A percentile compares a stretch with the other conserved stretches of the same genome.
Evolutionary conservation across 2,113 vertebrate genomes (phyloP).

Genomic region (Gnathonemus longibarbis): DNA sequence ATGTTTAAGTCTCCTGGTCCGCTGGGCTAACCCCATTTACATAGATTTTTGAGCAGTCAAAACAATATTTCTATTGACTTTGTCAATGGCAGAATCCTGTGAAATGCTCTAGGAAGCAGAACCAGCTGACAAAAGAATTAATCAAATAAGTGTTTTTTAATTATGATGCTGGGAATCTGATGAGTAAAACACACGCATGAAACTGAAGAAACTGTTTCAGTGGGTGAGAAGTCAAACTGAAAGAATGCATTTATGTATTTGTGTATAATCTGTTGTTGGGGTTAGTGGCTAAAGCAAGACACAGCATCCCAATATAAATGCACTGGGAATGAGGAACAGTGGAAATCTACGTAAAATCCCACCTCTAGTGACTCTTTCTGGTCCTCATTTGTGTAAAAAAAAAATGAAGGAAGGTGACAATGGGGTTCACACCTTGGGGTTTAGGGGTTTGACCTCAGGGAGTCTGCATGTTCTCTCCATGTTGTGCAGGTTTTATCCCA

Average conservation of each 20-base stretch:
- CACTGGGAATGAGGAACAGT: not conserved
- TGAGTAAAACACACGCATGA: not conserved
- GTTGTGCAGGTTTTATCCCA: too few relatives aligned
- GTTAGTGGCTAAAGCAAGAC: not conserved
- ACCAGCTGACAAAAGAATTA: not conserved
- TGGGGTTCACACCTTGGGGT: not conserved
- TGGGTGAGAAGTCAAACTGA: not conserved
- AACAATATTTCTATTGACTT: not conserved
- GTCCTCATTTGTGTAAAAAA: not conserved
- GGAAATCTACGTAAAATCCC: not conserved
- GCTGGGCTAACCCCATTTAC: not conserved
- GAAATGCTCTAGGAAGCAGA: not conserved
- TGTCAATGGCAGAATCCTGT: not conserved
- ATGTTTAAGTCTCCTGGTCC: not conserved
- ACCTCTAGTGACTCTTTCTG: not conserved
- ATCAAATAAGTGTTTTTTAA: not conserved
- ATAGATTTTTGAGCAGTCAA: not conserved
- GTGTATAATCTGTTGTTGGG: not conserved
- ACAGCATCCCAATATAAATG: not conserved
- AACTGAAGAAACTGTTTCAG: not conserved
- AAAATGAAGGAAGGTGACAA: not conserved
- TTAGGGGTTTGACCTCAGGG: not conserved
- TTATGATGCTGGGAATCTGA: not conserved
- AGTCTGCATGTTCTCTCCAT: too few relatives aligned
- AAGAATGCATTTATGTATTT: not conserved